Conservation (phyloP, 1,140 invertebrate genomes). For the Heliconius hermathena region DNA sequence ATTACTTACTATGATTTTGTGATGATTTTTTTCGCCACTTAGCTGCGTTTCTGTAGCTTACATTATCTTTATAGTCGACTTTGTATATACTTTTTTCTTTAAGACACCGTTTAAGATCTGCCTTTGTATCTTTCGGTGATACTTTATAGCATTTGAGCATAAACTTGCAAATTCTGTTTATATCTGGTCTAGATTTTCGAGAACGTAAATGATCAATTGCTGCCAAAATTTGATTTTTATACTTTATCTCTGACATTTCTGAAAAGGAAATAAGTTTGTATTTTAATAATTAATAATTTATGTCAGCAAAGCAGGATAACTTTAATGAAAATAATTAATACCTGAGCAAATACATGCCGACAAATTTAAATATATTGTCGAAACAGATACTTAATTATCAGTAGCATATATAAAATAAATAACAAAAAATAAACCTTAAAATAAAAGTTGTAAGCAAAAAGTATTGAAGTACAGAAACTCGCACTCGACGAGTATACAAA, state of each 20-base stretch:
- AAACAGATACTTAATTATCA: conserved; percentile 31
- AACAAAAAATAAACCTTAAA: conserved; percentile 23
- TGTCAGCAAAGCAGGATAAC: conserved; percentile 11
- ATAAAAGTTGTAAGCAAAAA: conserved; percentile 18
- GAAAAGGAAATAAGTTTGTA: conserved; percentile 48
- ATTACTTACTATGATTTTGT: conserved; percentile 65
- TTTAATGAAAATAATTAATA: conserved; percentile 36
- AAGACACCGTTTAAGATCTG: conserved; percentile 88
- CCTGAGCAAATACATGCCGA: conserved; percentile 75
- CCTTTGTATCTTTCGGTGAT: conserved; percentile 87
- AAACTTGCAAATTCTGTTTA: conserved; percentile 91
- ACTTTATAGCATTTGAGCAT: conserved; percentile 88
- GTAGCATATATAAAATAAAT: conserved; percentile 21
- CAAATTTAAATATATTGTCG: conserved; percentile 48
- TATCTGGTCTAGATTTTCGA: conserved; percentile 91
- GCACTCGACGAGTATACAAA: conserved; percentile 6
- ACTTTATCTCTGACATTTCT: conserved; percentile 83
- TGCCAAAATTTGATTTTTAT: conserved; percentile 89
- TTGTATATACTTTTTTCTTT: conserved; percentile 90
- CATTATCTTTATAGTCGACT: conserved; percentile 93
- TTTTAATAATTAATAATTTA: conserved; percentile 13
- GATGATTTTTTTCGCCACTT: conserved; percentile 84
- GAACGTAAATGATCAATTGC: conserved; percentile 91
- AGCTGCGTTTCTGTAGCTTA: conserved; percentile 91
- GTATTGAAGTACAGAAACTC: conserved; percentile 10